Base-by-base conservation (phyloP, 2,888 invertebrate species). In the Trichogramma evanescens region DNA sequence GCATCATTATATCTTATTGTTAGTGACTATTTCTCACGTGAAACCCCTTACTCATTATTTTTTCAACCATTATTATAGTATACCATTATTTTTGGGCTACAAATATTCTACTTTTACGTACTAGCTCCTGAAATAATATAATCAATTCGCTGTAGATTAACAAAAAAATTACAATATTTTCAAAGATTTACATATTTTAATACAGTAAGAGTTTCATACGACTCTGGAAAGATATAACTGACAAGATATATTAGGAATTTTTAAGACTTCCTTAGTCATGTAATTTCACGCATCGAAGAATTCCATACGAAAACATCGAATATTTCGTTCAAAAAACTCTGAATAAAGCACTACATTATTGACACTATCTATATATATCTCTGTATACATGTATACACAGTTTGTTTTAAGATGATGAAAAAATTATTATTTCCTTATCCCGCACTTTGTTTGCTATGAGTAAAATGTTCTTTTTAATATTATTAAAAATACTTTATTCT, bases 221-320 rank as follows among this genome's bases (percentile, higher is more conserved):
- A 46, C 50, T 46, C 44, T 54, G 41, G 10, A 50, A 58, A 61
- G 61, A 51, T 54, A 61, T 58, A 51, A 10, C 51, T 38, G 57
- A n/a, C 41, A 38, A 46, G 51, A 58, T 48, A 40, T 54, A 57
- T 57, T 54, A 56, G 49, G 56, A 58, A 61, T 58, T 56, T 26
- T 26, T 44, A 6, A 56, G 42, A 62, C 56, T 62, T 59, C 56
- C 58, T 62, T 62, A 62, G 58, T 59, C 62, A 53, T 53, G 54
- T 50, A 58, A 54, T 56, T 56, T 58, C 53, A 56, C 10, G 49
- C 39, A 44, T 38, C 42, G 39, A 42, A 56, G 53, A 62, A 56
- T 62, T 58, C 50, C 53, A 42, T 61, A 54, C 44, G 58, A 51
- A 61, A 61, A 61, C 51, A 61, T 61, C 51, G 38, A 54, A 41